Percentiles rank a stretch among this genome's conserved stretches.
Conservation (phyloP, 2,797 vertebrate genomes). For the Leptoclinus maculatus region DNA sequence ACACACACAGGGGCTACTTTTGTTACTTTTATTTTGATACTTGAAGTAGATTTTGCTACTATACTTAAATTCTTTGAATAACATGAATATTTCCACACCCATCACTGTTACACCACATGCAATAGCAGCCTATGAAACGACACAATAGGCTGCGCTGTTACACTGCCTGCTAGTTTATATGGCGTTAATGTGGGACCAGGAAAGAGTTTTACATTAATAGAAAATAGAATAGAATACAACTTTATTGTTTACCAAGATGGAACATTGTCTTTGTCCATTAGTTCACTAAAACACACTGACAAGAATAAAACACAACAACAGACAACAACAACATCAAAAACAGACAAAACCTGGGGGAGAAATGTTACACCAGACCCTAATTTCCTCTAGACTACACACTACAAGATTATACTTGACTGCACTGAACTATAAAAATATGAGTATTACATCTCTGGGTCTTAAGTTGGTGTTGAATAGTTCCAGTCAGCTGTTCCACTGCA, state of each 20-base stretch:
- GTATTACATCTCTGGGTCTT: not conserved
- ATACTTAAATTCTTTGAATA: not conserved
- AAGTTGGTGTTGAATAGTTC: not conserved
- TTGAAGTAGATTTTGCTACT: not conserved
- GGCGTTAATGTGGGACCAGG: not conserved
- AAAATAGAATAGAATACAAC: not conserved
- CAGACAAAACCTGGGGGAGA: not conserved
- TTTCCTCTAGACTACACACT: not conserved
- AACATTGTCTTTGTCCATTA: not conserved
- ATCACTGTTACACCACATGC: not conserved
- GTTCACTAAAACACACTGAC: not conserved
- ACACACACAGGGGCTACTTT: not conserved
- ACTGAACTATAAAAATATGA: not conserved
- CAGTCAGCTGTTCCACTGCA: slow-evolving; percentile 33
- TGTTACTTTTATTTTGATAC: not conserved
- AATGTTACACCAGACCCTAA: too few species aligned
- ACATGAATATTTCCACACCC: not conserved
- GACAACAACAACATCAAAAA: not conserved
- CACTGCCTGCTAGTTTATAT: not conserved
- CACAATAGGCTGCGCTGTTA: not conserved
- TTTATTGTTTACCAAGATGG: not conserved
- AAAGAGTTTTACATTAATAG: not conserved
- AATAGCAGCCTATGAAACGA: not conserved
- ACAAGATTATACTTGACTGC: not conserved
- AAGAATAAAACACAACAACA: not conserved